A percentile compares a stretch with the other conserved stretches of the same genome.
These are phyloP conservation scores for Corythornis vintsioides DNA, from an alignment of 2,113 vertebrate genomes.

Conservation along the genomic window DNA sequence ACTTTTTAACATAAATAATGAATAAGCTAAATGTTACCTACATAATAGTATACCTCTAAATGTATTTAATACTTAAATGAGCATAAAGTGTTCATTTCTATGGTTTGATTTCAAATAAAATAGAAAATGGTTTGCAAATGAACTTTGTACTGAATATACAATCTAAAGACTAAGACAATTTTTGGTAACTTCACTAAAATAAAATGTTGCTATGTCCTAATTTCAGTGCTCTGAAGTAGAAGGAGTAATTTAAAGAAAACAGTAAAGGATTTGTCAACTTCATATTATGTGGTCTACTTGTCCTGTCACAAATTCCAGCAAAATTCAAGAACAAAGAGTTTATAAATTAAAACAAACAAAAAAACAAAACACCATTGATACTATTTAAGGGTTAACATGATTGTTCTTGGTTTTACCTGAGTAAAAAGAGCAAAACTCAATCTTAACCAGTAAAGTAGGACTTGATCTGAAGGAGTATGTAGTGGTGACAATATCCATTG, in stretches of 20 bases:
- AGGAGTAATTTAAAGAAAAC: background rate
- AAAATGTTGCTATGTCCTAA: background rate
- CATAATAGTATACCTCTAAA: background rate
- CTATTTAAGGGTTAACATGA: background rate
- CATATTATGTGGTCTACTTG: background rate
- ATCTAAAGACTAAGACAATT: background rate
- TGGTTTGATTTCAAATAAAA: background rate
- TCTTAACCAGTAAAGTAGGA: background rate
- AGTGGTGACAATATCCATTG: background rate
- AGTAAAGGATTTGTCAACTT: background rate
- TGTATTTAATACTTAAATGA: background rate
- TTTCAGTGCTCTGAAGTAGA: background rate
- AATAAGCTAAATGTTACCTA: background rate
- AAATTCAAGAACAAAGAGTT: background rate
- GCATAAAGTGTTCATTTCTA: background rate
- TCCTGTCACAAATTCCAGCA: background rate
- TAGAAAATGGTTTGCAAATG: background rate
- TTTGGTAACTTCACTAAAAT: background rate
- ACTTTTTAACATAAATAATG: background rate
- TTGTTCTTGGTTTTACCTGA: background rate
- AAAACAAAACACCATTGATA: background rate
- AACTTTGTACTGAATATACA: background rate
- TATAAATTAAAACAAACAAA: background rate
- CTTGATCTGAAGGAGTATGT: background rate
- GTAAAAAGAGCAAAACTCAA: background rate